phyloP scores from a whole-genome alignment of 2,113 vertebrate genomes.

The Leptocoma aspasia region DNA sequence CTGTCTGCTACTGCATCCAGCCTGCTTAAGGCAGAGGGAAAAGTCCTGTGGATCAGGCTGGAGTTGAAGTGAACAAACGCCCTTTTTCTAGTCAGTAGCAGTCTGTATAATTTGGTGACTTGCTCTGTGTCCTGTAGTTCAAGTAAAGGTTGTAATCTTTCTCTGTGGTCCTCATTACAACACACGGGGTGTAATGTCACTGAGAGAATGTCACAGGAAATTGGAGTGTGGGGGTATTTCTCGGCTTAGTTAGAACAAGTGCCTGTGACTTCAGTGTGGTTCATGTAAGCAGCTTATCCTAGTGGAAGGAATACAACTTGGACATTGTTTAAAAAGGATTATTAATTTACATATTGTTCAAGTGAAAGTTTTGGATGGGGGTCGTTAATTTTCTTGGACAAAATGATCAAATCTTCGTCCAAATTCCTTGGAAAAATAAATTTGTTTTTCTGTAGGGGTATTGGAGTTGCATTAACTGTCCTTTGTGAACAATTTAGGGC shows the following conservation, averaged over 20 bases:
- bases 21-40: not conserved
- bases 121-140: not conserved
- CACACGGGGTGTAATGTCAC: not conserved
- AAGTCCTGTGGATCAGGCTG: not conserved
- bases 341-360: not conserved
- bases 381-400: not conserved
- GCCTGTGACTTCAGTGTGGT: not conserved
- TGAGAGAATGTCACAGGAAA: constrained; percentile 10
- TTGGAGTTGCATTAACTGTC: not conserved
- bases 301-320: not conserved
- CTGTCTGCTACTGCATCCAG: not conserved
- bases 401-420: not conserved
- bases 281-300: constrained; percentile 35
- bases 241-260: constrained; percentile 7
- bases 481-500: not conserved
- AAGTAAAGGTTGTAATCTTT: not conserved
- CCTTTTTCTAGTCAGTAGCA: not conserved
- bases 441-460: not conserved
- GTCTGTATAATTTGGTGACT: not conserved
- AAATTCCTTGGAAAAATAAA: not conserved
- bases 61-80: not conserved
- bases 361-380: not conserved
- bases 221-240: not conserved
- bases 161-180: not conserved
- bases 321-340: constrained; percentile 30